Base-by-base conservation (phyloP, 2,797 vertebrate genomes). In the Sebastes paucispinis region DNA sequence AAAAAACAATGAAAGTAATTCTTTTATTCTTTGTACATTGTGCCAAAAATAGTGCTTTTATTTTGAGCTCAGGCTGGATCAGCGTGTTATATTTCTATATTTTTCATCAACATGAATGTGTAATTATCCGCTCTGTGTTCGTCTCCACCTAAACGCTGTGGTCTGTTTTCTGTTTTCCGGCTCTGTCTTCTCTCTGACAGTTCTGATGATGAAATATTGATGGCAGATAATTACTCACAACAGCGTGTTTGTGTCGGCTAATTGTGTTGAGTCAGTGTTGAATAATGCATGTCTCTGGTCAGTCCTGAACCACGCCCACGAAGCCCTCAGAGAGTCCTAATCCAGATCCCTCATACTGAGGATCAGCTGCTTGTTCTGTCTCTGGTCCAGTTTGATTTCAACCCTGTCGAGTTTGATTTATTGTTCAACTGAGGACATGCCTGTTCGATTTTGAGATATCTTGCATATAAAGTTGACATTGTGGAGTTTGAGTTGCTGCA, bases 131-230 rank as follows among this genome's bases (percentile, higher is more conserved):
- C 18, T 5, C 59, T 31, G 27, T 31, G 10, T 22, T 39, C 2
- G 59, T 73, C 65, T 80, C 73, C 60, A 32, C 58, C 47, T 73
- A 24, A 52, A 59, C 25, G 3, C 34, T 11, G 29, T 13, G 31
- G 57, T 69, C 69, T 34, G 52, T 25, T 5, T 14, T 62, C 66
- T 10, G 32, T 36, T 59, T 60, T n/a, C n/a, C 4, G 25, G 43
- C 47, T 60, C 50, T 6, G 4, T 39, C 16, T 69, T 31, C 6
- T 24, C 11, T 39, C 50, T 8, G 6, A 62, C 60, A 0, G 29
- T 64, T 58, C 65, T 2, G 29, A 65, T 0, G 18, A 77, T 86
- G 67, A 82, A 77, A 70, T 73, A 80, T 80, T 82, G 18, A 85
- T 82, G 68, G 2, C 2, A 5, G 39, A 57, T 50, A 50, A 50